phyloP scores from a whole-genome alignment of 1,140 invertebrate species.

The Ctenoplectra terminalis region DNA sequence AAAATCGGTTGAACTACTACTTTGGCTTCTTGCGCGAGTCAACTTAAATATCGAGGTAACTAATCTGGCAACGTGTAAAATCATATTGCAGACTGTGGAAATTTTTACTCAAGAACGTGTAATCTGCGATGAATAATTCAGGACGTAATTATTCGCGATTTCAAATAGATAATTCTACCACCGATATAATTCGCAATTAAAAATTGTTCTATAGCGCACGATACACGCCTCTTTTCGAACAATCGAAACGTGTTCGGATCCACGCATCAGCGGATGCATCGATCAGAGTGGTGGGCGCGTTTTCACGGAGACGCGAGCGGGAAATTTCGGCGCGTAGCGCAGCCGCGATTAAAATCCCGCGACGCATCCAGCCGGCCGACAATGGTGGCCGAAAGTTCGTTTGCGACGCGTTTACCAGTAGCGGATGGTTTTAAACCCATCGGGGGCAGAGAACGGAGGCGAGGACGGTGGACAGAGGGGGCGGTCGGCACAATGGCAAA shows the following conservation, averaged over 20 bases:
- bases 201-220: not conserved
- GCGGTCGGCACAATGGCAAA: conserved; percentile 60
- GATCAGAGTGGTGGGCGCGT: conserved; percentile 21
- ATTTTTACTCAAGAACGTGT: too few relatives aligned
- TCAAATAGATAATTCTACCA: too few relatives aligned
- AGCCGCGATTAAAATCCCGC: conserved; percentile 62
- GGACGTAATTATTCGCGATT: too few relatives aligned
- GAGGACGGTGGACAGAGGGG: conserved; percentile 34
- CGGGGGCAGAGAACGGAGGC: conserved; percentile 23
- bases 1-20: too few relatives aligned
- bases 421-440: conserved; percentile 66
- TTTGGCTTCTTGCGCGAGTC: too few relatives aligned
- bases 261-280: conserved; percentile 32
- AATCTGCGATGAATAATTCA: not conserved
- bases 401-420: conserved; percentile 65
- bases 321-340: conserved; percentile 48
- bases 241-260: conserved; percentile 14
- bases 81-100: too few relatives aligned
- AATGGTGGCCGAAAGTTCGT: conserved; percentile 66
- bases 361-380: conserved; percentile 56
- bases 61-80: not conserved
- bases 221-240: not conserved
- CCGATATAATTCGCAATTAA: not conserved
- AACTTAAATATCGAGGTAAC: not conserved
- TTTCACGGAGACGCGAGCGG: conserved; percentile 25